phyloP scores from a whole-genome alignment of 1,140 invertebrate genomes.

The Cryptotermes secundus region DNA sequence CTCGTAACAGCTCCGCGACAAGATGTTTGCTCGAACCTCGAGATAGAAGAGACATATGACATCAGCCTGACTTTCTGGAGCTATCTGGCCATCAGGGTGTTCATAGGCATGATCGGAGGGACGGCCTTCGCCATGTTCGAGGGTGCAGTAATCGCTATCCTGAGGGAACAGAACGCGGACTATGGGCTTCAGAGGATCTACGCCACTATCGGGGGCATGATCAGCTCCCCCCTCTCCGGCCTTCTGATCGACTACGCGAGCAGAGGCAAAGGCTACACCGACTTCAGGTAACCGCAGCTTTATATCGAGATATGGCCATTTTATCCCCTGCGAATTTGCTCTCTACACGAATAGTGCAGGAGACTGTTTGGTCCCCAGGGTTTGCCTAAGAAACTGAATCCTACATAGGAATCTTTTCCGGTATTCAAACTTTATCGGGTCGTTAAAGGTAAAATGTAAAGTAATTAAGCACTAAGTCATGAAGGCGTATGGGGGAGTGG shows the following conservation, averaged over 20 bases:
- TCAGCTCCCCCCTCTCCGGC: slow-evolving; percentile 75
- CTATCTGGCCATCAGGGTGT: slow-evolving; percentile 70
- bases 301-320: too few species aligned
- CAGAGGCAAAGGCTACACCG: slow-evolving; percentile 60
- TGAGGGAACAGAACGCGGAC: slow-evolving; percentile 74
- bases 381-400: too few species aligned
- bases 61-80: slow-evolving; percentile 71
- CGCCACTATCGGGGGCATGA: slow-evolving; percentile 75
- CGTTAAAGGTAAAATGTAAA: too few species aligned
- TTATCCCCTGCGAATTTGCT: too few species aligned
- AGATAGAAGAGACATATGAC: slow-evolving; percentile 60
- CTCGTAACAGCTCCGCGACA: slow-evolving; percentile 56
- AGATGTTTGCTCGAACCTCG: slow-evolving; percentile 60
- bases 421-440: too few species aligned
- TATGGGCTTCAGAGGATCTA: slow-evolving; percentile 79
- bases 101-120: slow-evolving; percentile 64
- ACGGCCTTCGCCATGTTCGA: slow-evolving; percentile 81
- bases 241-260: slow-evolving; percentile 69
- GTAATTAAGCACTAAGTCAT: too few species aligned
- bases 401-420: too few species aligned
- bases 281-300: slow-evolving; percentile 72
- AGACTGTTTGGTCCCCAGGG: too few species aligned
- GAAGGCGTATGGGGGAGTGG: too few species aligned
- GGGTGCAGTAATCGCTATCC: slow-evolving; percentile 73
- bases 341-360: too few species aligned